phyloP scores from a whole-genome alignment of 2,888 invertebrate genomes.

The Heliconius sara region DNA sequence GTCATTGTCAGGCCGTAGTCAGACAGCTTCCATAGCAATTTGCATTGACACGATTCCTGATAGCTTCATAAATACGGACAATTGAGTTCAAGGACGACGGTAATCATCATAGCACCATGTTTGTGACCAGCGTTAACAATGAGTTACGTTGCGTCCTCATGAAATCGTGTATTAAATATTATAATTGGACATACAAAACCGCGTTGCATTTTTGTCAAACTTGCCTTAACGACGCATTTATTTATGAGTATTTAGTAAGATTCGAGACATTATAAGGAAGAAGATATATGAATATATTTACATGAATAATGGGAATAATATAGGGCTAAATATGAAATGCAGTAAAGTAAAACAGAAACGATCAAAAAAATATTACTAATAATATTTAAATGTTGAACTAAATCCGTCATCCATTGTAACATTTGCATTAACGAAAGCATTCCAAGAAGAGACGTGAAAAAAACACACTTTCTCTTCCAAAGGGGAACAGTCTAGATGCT shows the following conservation, averaged over 20 bases:
- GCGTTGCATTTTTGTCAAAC: slow-evolving; percentile 52
- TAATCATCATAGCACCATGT: slow-evolving; percentile 74
- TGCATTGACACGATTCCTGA: slow-evolving; percentile 81
- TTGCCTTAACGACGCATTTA: slow-evolving; percentile 14
- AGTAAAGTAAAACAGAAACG: slow-evolving; percentile 7
- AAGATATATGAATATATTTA: not conserved
- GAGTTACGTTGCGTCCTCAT: slow-evolving; percentile 78
- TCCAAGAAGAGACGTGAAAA: slow-evolving; percentile 74
- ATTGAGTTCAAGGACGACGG: slow-evolving; percentile 82
- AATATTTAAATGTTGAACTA: slow-evolving; percentile 57
- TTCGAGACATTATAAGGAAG: not conserved
- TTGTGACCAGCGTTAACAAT: slow-evolving; percentile 83
- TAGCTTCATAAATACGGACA: slow-evolving; percentile 77
- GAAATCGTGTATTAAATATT: slow-evolving; percentile 79
- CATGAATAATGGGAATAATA: not conserved
- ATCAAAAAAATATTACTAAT: slow-evolving; percentile 69
- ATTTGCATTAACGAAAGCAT: slow-evolving; percentile 75
- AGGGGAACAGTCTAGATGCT: slow-evolving; percentile 73
- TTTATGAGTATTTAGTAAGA: slow-evolving; percentile 20
- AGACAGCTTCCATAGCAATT: slow-evolving; percentile 69
- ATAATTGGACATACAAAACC: slow-evolving; percentile 74
- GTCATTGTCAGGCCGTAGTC: slow-evolving; percentile 63
- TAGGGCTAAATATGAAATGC: not conserved
- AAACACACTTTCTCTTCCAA: slow-evolving; percentile 75
- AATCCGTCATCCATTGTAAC: slow-evolving; percentile 78